phyloP scores from a whole-genome alignment of 2,888 invertebrate genomes.

The Cephus pygmeus region DNA sequence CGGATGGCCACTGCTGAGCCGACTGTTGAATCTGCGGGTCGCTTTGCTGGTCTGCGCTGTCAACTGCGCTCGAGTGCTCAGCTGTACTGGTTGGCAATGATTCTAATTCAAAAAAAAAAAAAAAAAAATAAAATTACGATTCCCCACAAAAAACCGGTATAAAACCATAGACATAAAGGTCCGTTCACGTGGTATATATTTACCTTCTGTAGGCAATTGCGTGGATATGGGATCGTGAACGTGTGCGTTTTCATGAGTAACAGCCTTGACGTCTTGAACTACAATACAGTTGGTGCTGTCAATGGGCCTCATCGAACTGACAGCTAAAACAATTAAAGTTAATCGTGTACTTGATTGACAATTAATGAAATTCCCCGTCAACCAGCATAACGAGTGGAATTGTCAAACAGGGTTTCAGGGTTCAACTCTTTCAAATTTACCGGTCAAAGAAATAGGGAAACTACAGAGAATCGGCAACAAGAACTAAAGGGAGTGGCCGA shows the following conservation, averaged over 20 bases:
- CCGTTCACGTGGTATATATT: slow-evolving; percentile 36
- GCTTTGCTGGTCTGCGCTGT: slow-evolving; percentile 69
- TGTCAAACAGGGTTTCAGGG: background rate
- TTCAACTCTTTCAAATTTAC: fast-evolving
- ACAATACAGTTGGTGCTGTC: slow-evolving; percentile 90
- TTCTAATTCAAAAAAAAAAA: slow-evolving; percentile 68
- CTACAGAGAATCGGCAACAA: background rate
- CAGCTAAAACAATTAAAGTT: slow-evolving; percentile 74
- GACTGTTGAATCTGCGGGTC: slow-evolving; percentile 78
- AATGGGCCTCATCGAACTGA: slow-evolving; percentile 90
- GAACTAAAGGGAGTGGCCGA: background rate
- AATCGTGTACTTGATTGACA: slow-evolving; percentile 1
- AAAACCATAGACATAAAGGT: slow-evolving; percentile 10
- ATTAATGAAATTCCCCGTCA: background rate
- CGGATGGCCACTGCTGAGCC: slow-evolving; percentile 81
- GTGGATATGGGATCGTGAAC: slow-evolving; percentile 80
- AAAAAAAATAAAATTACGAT: background rate
- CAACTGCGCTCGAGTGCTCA: slow-evolving; percentile 72
- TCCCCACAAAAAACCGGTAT: background rate
- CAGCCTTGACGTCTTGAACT: slow-evolving; percentile 89
- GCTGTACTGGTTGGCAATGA: slow-evolving; percentile 79
- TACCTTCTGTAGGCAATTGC: slow-evolving; percentile 79
- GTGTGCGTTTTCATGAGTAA: slow-evolving; percentile 85
- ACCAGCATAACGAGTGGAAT: background rate
- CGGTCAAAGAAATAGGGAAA: background rate